Base-by-base conservation (phyloP, 2,797 vertebrate species). In the Lepilemur ruficaudatus region DNA sequence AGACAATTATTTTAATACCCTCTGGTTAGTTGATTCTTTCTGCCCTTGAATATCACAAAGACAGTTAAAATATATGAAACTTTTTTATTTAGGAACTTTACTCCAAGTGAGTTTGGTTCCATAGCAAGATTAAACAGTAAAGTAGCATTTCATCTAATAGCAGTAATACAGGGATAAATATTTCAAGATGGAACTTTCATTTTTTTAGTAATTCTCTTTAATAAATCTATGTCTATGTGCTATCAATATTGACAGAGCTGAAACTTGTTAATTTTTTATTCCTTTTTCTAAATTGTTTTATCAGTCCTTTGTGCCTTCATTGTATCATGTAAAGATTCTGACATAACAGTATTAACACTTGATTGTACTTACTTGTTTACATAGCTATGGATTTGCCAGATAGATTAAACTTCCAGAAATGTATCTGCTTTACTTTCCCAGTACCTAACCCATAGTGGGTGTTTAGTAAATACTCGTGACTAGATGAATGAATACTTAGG, bases 1-100 rank as follows among this genome's bases (percentile, higher is more conserved):
- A 99, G 98, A 99, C 99, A 97, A 99, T 99, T 97, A 98, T 99
- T 96, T 98, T 99, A 95, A 98, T 99, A 98, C 99, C 99, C 67
- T 99, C 99, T 98, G 99, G 99, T 99, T 98, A 95, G 98, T 98
- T 95, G 38, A 73, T 72, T 96, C 25, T 95, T 94, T 76, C 20
- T 97, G 35, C 25, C 50, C 76, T 84, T 89, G 41, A 93, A 89
- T n/a, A 46, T 18, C 65, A 89, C 12, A 57, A 57, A 57, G 52
- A 81, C 48, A 85, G 46, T 75, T 92, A 89, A 84, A 88, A 81
- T 91, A 61, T n/a, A 61, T 72, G 55, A 65, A 78, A 82, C 46
- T 30, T 87, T 90, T 75, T 82, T 78, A 76, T 85, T 70, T 75
- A 93, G 9, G 69, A 93, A 12, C n/a, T 83, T 91, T 81, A 65